phyloP scores from a whole-genome alignment of 2,797 vertebrate species.

The Darevskia nairensis region DNA sequence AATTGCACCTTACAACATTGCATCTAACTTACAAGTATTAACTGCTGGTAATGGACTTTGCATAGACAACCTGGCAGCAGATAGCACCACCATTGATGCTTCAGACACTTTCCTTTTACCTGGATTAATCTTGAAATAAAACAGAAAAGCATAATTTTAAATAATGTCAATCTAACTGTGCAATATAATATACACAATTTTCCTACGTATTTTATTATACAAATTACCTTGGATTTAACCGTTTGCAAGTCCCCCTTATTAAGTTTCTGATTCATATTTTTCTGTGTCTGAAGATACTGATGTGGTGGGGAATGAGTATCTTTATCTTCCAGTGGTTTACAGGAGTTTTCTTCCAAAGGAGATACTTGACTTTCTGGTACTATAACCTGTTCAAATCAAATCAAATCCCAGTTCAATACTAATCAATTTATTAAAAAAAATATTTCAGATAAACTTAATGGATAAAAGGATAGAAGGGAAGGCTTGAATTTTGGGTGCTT shows the following conservation, averaged over 20 bases:
- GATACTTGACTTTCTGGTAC: conserved; percentile 90
- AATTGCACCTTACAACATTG: conserved; percentile 12
- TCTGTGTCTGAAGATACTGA: conserved; percentile 53
- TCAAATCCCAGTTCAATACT: conserved; percentile 20
- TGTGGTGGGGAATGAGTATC: conserved; percentile 31
- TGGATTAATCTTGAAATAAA: conserved; percentile 80
- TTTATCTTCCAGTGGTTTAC: conserved; percentile 65
- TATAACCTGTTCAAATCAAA: conserved; percentile 74
- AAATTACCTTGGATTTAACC: conserved; percentile 67
- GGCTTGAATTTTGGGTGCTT: no score
- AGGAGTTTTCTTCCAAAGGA: conserved; percentile 65
- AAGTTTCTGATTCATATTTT: conserved; percentile 43
- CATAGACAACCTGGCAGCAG: conserved; percentile 67
- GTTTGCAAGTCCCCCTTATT: conserved; percentile 40
- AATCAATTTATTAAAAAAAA: neutral
- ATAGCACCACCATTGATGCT: conserved; percentile 81
- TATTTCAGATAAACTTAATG: neutral
- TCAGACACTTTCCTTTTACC: conserved; percentile 87
- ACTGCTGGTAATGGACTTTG: conserved; percentile 68
- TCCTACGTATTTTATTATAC: neutral
- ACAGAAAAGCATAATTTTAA: conserved; percentile 6
- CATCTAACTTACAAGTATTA: conserved; percentile 78
- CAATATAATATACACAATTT: rapidly evolving
- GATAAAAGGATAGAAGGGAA: no score
- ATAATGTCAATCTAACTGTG: neutral